A percentile compares a stretch with the other conserved stretches of the same genome.
phyloP scores from a whole-genome alignment of 1,140 invertebrate species.

The Drosophila willistoni region DNA sequence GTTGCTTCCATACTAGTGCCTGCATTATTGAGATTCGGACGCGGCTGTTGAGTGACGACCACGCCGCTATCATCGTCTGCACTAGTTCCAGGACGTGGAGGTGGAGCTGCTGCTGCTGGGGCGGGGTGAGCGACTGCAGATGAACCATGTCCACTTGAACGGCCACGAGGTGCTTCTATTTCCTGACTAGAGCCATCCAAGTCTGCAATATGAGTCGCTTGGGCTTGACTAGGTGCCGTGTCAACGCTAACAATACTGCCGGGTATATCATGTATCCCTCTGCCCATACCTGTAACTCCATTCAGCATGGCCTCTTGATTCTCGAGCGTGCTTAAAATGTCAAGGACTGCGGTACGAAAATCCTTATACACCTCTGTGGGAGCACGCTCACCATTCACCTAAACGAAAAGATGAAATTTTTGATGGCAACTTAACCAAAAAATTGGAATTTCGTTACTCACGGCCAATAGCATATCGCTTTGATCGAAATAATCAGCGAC shows the following conservation, averaged over 20 bases:
- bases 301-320: conserved; percentile 86
- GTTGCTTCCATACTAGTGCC: conserved; percentile 67
- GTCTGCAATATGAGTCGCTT: conserved; percentile 78
- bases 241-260: conserved; percentile 85
- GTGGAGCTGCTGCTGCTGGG: conserved; percentile 11
- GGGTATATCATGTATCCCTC: conserved; percentile 85
- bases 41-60: conserved; percentile 67
- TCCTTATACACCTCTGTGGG: conserved; percentile 92
- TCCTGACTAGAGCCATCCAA: conserved; percentile 19
- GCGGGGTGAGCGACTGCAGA: conserved; percentile 19
- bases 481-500: conserved; percentile 95
- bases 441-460: conserved; percentile 83
- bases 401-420: neutral
- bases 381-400: conserved; percentile 93
- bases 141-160: conserved; percentile 26
- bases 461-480: conserved; percentile 91
- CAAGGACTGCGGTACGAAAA: conserved; percentile 89
- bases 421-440: neutral
- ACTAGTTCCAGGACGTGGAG: conserved; percentile 17
- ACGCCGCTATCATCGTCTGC: conserved; percentile 61
- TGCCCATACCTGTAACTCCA: conserved; percentile 84
- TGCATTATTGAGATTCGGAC: conserved; percentile 51
- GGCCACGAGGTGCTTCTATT: neutral
- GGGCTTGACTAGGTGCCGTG: conserved; percentile 84
- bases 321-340: conserved; percentile 87